These are phyloP conservation scores for Spicauda simplicius DNA, from an alignment of 2,888 invertebrate genomes.

Conservation along the genomic window DNA sequence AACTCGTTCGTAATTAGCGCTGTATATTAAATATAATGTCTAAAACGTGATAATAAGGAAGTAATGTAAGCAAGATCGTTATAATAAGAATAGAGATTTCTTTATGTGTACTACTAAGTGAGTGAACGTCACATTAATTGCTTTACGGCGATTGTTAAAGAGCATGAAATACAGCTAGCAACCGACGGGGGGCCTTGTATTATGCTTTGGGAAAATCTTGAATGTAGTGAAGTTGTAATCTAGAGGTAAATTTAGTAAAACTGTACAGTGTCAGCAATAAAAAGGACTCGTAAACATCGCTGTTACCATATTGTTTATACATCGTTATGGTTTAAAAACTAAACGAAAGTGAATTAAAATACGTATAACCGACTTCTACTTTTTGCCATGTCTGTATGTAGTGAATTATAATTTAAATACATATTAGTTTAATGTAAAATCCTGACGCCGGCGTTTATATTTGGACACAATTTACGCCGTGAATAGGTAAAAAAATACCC, in stretches of 20 bases:
- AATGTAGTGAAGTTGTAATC: constrained; percentile 8
- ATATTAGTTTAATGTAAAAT: no score
- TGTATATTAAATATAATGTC: constrained; percentile 77
- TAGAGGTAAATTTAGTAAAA: not conserved
- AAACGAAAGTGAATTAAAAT: no score
- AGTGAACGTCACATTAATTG: constrained; percentile 66
- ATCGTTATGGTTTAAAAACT: no score
- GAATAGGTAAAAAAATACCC: no score
- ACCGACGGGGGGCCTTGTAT: constrained; percentile 51
- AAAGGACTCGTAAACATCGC: no score
- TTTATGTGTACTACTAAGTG: constrained; percentile 77
- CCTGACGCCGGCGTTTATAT: no score
- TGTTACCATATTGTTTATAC: no score
- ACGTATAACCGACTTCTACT: no score
- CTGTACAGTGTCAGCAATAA: not conserved
- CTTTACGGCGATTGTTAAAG: constrained; percentile 63
- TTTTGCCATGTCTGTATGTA: no score
- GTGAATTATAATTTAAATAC: no score
- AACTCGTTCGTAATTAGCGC: constrained; percentile 77
- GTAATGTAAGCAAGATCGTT: constrained; percentile 78
- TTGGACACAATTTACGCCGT: no score
- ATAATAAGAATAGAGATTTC: constrained; percentile 76
- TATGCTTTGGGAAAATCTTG: constrained; percentile 41
- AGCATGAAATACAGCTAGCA: constrained; percentile 36
- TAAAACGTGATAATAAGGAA: constrained; percentile 80